These are phyloP conservation scores for Brenthis hecate DNA, from an alignment of 2,888 invertebrate genomes.

Conservation along the genomic window DNA sequence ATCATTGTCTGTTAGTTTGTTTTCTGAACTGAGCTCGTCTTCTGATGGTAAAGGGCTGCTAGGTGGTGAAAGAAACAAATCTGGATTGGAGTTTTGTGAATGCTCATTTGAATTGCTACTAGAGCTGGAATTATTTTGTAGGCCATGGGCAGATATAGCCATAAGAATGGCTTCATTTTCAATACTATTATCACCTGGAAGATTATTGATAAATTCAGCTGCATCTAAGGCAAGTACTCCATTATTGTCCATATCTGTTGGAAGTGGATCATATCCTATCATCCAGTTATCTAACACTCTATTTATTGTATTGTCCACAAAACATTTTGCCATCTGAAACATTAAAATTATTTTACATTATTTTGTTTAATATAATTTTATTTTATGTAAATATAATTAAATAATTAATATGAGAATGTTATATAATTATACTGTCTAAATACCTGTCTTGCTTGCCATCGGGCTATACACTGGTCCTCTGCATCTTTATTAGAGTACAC, in stretches of 20 bases:
- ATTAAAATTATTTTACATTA: neutral
- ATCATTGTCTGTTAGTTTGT: slow-evolving; percentile 40
- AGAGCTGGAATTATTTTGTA: slow-evolving; percentile 72
- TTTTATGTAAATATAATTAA: neutral
- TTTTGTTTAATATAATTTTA: neutral
- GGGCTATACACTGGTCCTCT: slow-evolving; percentile 71
- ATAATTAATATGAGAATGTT: too few species aligned
- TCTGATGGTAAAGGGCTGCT: slow-evolving; percentile 54
- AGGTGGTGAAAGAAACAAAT: slow-evolving; percentile 48
- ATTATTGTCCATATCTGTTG: slow-evolving; percentile 62
- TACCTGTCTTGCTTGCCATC: slow-evolving; percentile 86
- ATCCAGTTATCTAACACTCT: slow-evolving; percentile 84
- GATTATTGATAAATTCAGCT: slow-evolving; percentile 79
- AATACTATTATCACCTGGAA: slow-evolving; percentile 81
- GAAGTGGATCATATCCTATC: slow-evolving; percentile 63
- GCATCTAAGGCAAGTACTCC: slow-evolving; percentile 68
- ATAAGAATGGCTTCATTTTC: slow-evolving; percentile 88
- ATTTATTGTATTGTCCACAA: slow-evolving; percentile 87
- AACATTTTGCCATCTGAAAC: slow-evolving; percentile 83
- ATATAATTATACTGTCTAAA: slow-evolving; percentile 5
- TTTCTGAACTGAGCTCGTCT: slow-evolving; percentile 45
- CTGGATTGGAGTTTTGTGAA: slow-evolving; percentile 38
- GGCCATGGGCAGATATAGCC: slow-evolving; percentile 88
- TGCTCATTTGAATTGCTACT: slow-evolving; percentile 46
- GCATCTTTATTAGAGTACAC: slow-evolving; percentile 51